Base-by-base conservation (phyloP, 2,888 invertebrate species). In the Tryphoninae sp. region DNA sequence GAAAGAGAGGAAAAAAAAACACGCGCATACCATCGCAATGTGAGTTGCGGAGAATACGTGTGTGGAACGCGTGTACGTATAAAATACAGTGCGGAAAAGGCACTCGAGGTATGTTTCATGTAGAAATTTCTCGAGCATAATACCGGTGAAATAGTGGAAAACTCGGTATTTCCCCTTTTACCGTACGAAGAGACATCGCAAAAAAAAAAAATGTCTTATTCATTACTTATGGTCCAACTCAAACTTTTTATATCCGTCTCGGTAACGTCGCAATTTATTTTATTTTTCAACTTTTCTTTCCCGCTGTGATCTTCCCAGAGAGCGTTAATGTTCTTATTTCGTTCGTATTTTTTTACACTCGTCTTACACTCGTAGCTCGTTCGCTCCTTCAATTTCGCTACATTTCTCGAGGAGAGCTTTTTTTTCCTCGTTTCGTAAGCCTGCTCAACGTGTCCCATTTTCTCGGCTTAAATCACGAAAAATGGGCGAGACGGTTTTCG, bases 121-220 rank as follows among this genome's bases (percentile, higher is more conserved):
- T 49, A 62, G 73, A 73, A 73, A 73, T 73, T 73, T 51, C 53
- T 53, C 62, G 62, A 62, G 62, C 53, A 62, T 73, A 73, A 73
- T 73, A 73, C 62, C 59, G 16, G 65, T 22, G 45, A 49, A 13
- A 45, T 65, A 65, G 65, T 65, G 55, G 19, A 55, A 55, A 55
- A 55, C 19, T 8, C n/a, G n/a, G 8, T 55, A 55, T 55, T 51
- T 55, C 19, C 6, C 55, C 16, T 45, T 13, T 45, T 9, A 9
- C 13, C 11, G 13, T 13, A 45, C 9, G 13, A 45, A 9, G 13
- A 45, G 13, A 45, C 45, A 45, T 45, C 45, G 45, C 45, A 13
- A 45, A 45, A 33, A 45, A 45, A 33, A 45, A 45, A 45, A 19
- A 19, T 45, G 13, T 8, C 2, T 2, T 45, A 45, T 45, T 45